A percentile compares a stretch with the other conserved stretches of the same genome.
Evolutionary conservation across 2,113 vertebrate genomes (phyloP).

Genomic region (Pelodiscus sinensis): DNA sequence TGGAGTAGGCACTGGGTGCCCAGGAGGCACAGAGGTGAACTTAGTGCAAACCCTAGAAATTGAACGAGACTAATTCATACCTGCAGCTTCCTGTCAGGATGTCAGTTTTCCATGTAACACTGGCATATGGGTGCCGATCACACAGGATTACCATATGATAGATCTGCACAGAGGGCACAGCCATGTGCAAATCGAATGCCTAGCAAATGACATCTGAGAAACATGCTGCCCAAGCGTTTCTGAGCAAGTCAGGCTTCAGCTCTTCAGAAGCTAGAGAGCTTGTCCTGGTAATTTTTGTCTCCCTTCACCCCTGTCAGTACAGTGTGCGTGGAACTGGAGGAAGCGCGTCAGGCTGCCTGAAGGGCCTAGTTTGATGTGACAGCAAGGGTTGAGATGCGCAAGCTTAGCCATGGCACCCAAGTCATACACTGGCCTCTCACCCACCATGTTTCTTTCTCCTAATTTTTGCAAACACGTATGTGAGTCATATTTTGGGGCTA

Average conservation of each 20-base stretch:
- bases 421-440: background rate
- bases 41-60: too few relatives aligned
- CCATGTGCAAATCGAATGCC: background rate
- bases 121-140: background rate
- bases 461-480: background rate
- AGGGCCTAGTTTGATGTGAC: background rate
- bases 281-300: too few relatives aligned
- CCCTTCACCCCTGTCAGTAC: too few relatives aligned
- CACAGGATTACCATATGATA: background rate
- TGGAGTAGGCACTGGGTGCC: background rate
- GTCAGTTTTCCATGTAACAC: too few relatives aligned
- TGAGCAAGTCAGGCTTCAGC: background rate
- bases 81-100: too few relatives aligned
- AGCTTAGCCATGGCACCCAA: too few relatives aligned
- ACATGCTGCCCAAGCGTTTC: background rate
- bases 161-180: background rate
- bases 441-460: background rate
- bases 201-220: background rate
- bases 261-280: background rate
- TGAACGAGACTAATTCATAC: too few relatives aligned
- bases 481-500: background rate
- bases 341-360: background rate
- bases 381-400: background rate
- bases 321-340: background rate
- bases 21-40: background rate